These are phyloP conservation scores for Smutsia temminckii DNA, from an alignment of 2,797 vertebrate genomes.

Conservation along the genomic window DNA sequence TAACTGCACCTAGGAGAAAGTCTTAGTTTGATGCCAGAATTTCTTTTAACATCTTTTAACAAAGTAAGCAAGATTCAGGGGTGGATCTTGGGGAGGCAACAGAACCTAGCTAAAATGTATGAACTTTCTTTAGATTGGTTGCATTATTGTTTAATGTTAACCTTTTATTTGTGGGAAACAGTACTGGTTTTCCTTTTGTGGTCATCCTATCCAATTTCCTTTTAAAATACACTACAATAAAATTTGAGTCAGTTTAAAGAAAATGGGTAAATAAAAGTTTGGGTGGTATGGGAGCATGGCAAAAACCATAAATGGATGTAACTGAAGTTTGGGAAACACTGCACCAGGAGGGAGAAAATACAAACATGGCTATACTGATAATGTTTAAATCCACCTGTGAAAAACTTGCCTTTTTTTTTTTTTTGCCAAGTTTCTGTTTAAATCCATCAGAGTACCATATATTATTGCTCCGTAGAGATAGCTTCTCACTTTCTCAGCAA, in stretches of 20 bases:
- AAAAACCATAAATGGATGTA: not conserved
- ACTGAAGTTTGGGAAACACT: not conserved
- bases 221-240: not conserved
- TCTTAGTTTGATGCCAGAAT: not conserved
- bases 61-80: not conserved
- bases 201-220: not conserved
- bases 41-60: not conserved
- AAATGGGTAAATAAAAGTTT: not conserved
- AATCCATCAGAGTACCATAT: accelerated
- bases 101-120: not conserved
- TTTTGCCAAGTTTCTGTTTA: not conserved
- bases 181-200: not conserved
- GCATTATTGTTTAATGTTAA: not conserved
- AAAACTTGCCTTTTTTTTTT: not conserved
- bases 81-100: not conserved
- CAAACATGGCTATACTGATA: not conserved
- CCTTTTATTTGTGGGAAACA: not conserved
- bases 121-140: not conserved
- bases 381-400: not conserved
- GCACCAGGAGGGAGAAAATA: not conserved
- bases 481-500: not conserved
- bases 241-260: not conserved
- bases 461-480: not conserved
- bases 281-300: not conserved
- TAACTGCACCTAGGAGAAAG: not conserved